Conservation (phyloP, 2,113 vertebrate genomes). For the Hydropotes inermis region DNA sequence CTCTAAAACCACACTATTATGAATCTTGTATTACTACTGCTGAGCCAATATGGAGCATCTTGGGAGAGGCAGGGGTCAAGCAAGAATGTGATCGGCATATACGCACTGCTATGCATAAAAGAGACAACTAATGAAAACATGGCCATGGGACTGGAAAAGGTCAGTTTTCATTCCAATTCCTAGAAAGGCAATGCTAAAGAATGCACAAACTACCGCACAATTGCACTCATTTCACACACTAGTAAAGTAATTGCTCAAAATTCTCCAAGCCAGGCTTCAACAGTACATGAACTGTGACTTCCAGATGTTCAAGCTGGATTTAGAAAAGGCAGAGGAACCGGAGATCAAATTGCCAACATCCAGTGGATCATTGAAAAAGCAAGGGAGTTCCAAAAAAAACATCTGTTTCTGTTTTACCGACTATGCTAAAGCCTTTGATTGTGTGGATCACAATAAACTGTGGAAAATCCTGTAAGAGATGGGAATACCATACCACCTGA, state of each 20-base stretch:
- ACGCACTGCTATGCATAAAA: background rate
- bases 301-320: background rate
- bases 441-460: background rate
- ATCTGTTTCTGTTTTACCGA: background rate
- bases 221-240: background rate
- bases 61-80: background rate
- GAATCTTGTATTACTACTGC: background rate
- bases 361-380: background rate
- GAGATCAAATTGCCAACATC: background rate
- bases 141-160: background rate
- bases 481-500: background rate
- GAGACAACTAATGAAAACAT: background rate
- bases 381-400: background rate
- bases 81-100: accelerated
- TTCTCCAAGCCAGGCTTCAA: background rate
- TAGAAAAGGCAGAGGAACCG: background rate
- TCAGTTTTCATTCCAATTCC: background rate
- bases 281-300: background rate
- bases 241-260: background rate
- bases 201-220: accelerated
- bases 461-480: background rate
- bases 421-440: background rate
- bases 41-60: background rate
- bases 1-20: background rate
- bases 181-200: background rate